These are phyloP conservation scores for Pheosia gnoma DNA, from an alignment of 2,888 invertebrate genomes.

Conservation along the genomic window DNA sequence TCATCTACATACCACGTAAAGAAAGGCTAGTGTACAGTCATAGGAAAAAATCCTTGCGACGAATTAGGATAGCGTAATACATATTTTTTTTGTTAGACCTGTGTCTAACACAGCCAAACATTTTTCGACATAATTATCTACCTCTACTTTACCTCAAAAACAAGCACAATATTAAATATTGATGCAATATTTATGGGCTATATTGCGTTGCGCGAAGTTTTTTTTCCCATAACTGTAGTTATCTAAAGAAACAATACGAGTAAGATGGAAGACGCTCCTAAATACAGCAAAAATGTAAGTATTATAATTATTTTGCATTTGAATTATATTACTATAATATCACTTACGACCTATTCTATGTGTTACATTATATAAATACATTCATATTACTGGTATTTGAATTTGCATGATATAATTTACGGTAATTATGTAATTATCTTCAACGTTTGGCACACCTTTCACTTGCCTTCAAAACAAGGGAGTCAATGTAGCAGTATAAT, in stretches of 20 bases:
- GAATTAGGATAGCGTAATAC: no score
- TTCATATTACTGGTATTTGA: slow-evolving; percentile 68
- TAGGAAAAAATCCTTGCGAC: slow-evolving; percentile 41
- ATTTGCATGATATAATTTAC: slow-evolving; percentile 58
- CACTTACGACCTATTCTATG: slow-evolving; percentile 76
- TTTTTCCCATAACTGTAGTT: slow-evolving; percentile 54
- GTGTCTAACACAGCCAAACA: slow-evolving; percentile 46
- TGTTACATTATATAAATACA: slow-evolving; percentile 67
- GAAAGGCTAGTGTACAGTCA: slow-evolving; percentile 68
- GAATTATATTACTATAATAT: slow-evolving; percentile 70
- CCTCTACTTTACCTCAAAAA: slow-evolving; percentile 12
- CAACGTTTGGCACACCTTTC: slow-evolving; percentile 74
- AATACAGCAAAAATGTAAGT: slow-evolving; percentile 81
- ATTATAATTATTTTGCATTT: slow-evolving; percentile 71
- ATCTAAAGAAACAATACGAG: slow-evolving; percentile 73
- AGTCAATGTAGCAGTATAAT: slow-evolving; percentile 26
- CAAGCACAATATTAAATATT: slow-evolving; percentile 32
- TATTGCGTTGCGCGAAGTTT: slow-evolving; percentile 35
- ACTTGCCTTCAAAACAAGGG: slow-evolving; percentile 40
- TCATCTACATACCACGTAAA: slow-evolving; percentile 78
- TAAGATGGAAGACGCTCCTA: slow-evolving; percentile 83
- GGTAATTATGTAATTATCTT: slow-evolving; percentile 54
- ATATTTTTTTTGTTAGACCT: slow-evolving; percentile 14
- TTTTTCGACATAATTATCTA: slow-evolving; percentile 5
- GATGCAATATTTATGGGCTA: slow-evolving; percentile 16